phyloP scores from a whole-genome alignment of 2,797 vertebrate species.

The Sciaenops ocellatus region DNA sequence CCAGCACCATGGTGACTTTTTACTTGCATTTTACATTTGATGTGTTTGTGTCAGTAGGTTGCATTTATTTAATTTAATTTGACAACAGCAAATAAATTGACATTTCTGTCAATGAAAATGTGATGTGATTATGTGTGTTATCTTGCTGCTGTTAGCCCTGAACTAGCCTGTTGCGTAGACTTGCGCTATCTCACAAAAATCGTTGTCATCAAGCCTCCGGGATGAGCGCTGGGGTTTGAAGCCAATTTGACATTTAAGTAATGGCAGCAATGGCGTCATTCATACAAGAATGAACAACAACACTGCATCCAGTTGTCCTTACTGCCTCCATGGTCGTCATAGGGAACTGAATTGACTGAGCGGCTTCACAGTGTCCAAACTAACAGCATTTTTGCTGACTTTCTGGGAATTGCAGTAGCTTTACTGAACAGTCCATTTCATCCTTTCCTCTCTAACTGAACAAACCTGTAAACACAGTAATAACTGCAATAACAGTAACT shows the following conservation, averaged over 20 bases:
- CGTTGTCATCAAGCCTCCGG: too few species aligned
- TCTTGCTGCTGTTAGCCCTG: not conserved
- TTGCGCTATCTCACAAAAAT: not conserved
- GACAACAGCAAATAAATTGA: not conserved
- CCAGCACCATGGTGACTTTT: not conserved
- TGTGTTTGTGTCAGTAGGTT: not conserved
- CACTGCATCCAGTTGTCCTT: too few species aligned
- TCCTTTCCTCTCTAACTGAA: not conserved
- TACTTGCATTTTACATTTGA: not conserved
- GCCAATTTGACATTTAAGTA: too few species aligned
- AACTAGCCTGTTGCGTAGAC: not conserved
- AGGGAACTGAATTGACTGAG: too few species aligned
- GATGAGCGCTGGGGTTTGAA: too few species aligned
- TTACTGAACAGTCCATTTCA: not conserved
- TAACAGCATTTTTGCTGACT: conserved; percentile 8
- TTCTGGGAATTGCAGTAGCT: not conserved
- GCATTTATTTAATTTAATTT: conserved; percentile 13
- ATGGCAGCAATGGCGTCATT: too few species aligned
- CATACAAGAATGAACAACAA: too few species aligned
- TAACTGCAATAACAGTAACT: not conserved
- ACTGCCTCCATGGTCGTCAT: too few species aligned
- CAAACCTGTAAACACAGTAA: conserved; percentile 13
- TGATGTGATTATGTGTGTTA: not conserved
- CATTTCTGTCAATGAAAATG: not conserved
- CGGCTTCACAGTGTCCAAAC: too few species aligned